Percentiles rank a stretch among this genome's conserved stretches.
phyloP scores from a whole-genome alignment of 2,113 vertebrate genomes.

The Pachycephala philippinensis region DNA sequence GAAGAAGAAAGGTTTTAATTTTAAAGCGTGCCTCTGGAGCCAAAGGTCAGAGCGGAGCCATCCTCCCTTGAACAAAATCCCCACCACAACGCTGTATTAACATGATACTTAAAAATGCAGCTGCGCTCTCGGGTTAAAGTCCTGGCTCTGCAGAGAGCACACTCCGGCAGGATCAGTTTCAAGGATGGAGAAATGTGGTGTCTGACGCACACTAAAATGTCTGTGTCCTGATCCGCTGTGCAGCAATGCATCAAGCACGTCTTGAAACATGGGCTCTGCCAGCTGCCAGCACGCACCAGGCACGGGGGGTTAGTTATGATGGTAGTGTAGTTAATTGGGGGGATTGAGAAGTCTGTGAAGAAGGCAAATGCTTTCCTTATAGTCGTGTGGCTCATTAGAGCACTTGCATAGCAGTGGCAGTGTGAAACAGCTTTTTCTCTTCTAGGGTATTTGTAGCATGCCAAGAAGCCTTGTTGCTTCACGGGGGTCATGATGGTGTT shows the following conservation, averaged over 20 bases:
- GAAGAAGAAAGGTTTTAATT: constrained; percentile 12
- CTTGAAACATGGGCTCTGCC: background rate
- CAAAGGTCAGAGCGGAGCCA: constrained; percentile 20
- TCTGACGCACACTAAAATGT: constrained; percentile 40
- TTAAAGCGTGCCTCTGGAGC: constrained; percentile 4
- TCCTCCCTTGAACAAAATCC: constrained; percentile 37
- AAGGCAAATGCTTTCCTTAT: constrained; percentile 11
- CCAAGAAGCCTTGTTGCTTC: constrained; percentile 1
- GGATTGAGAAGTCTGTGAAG: background rate
- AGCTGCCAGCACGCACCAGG: background rate
- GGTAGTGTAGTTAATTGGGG: background rate
- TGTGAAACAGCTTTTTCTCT: background rate
- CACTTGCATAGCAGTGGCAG: background rate
- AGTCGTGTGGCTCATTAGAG: background rate
- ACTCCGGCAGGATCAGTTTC: constrained; percentile 44
- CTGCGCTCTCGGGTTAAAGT: constrained; percentile 32
- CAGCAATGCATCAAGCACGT: background rate
- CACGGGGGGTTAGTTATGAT: background rate
- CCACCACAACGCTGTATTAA: constrained; percentile 18
- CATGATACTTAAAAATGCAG: constrained; percentile 56
- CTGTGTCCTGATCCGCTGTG: constrained; percentile 6
- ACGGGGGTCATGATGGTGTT: background rate
- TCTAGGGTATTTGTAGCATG: background rate
- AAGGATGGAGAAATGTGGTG: constrained; percentile 52
- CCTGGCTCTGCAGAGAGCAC: constrained; percentile 46